These are phyloP conservation scores for Patella pellucida DNA, from an alignment of 2,888 invertebrate species.

Conservation along the genomic window DNA sequence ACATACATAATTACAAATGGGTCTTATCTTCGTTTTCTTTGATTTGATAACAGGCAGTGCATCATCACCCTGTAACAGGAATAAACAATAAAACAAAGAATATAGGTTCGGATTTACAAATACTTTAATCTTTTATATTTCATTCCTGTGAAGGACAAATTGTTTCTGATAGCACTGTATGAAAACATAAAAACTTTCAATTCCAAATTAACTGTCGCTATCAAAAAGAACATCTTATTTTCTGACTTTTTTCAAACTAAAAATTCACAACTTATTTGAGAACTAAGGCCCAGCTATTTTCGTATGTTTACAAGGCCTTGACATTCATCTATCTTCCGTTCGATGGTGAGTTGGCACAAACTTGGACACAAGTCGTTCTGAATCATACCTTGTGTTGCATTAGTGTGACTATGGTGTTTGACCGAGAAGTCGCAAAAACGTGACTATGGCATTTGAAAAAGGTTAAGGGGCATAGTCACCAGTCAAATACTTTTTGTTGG, in stretches of 20 bases:
- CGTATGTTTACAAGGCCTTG: conserved; percentile 3
- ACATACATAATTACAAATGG: neutral
- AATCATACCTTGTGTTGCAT: neutral
- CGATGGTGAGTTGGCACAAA: conserved; percentile 6
- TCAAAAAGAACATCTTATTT: neutral
- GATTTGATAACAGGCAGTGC: conserved; percentile 2
- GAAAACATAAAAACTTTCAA: conserved; percentile 1
- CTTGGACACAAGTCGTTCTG: conserved; percentile 1
- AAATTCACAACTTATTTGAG: neutral
- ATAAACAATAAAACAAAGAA: neutral
- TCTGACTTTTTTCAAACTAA: neutral
- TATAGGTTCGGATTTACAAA: neutral
- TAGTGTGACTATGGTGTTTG: too few species aligned
- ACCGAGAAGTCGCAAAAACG: too few species aligned
- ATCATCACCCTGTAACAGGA: conserved; percentile 11
- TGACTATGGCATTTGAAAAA: neutral
- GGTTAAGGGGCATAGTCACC: neutral
- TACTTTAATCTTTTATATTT: conserved; percentile 5
- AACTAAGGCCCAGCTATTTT: neutral
- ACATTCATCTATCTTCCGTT: conserved; percentile 1
- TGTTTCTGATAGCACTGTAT: conserved; percentile 5
- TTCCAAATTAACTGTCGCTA: neutral
- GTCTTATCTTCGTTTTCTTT: conserved; percentile 10
- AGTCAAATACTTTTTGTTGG: neutral
- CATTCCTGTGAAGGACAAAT: conserved; percentile 10